phyloP scores from a whole-genome alignment of 2,797 vertebrate species.

The Malurus splendens region DNA sequence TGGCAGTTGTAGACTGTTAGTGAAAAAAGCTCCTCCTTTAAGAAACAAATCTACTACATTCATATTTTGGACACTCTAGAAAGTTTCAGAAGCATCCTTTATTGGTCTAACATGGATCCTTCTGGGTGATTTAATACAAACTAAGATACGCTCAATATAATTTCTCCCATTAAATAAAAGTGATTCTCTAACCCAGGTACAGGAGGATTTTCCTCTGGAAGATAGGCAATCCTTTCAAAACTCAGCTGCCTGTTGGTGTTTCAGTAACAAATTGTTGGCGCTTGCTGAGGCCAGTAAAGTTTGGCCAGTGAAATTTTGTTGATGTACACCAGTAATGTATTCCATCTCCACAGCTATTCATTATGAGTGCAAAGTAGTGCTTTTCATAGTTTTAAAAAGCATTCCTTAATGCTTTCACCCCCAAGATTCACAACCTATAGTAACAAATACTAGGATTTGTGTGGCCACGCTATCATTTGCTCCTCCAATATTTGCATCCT shows the following conservation, averaged over 20 bases:
- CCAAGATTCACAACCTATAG: background rate
- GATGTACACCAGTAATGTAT: background rate
- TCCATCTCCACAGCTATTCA: background rate
- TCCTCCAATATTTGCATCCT: background rate
- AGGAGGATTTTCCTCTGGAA: background rate
- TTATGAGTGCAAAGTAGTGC: background rate
- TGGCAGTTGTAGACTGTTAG: background rate
- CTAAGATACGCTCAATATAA: background rate
- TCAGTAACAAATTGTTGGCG: background rate
- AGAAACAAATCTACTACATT: background rate
- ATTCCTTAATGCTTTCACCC: background rate
- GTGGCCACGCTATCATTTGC: background rate
- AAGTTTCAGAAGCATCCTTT: background rate
- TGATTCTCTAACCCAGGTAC: background rate
- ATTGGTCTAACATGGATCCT: background rate
- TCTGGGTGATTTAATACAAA: background rate
- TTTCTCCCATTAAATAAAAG: background rate
- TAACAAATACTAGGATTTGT: background rate
- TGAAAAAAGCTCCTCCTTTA: background rate
- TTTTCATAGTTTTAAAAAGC: background rate
- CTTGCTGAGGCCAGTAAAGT: background rate
- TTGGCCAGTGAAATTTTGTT: background rate
- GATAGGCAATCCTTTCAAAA: background rate
- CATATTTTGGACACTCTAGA: background rate
- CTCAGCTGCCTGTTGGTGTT: background rate